Evolutionary conservation across 2,888 invertebrate species (phyloP).

Genomic region (Chesias legatella): DNA sequence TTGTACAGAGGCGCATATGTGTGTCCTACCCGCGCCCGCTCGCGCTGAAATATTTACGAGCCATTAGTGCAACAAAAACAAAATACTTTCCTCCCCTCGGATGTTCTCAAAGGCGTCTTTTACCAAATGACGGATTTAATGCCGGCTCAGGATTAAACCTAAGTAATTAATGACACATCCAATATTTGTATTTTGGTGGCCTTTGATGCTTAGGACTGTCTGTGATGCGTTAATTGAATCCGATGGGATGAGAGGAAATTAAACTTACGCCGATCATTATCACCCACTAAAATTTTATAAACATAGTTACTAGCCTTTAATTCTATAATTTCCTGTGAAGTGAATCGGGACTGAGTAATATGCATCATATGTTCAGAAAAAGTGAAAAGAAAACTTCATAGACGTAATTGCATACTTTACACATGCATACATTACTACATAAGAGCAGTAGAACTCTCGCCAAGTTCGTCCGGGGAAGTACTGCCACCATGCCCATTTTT

Average conservation of each 20-base stretch:
- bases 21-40: conserved; percentile 51
- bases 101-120: conserved; percentile 44
- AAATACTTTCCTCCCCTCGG: conserved; percentile 39
- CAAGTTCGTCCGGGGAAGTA: no score
- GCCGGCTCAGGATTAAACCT: conserved; percentile 48
- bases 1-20: conserved; percentile 67
- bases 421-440: no score
- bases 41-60: conserved; percentile 76
- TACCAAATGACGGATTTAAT: conserved; percentile 69
- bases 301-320: no score
- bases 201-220: conserved; percentile 43
- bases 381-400: no score
- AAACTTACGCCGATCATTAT: conserved; percentile 8
- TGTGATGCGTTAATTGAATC: conserved; percentile 18
- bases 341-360: no score
- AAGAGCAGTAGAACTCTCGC: no score
- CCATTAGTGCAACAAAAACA: conserved; percentile 71
- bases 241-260: conserved; percentile 17
- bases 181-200: conserved; percentile 37
- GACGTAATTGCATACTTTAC: no score
- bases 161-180: conserved; percentile 50
- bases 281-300: conserved; percentile 11
- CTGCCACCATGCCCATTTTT: no score
- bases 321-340: no score
- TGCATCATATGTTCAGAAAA: no score